phyloP scores from a whole-genome alignment of 2,113 vertebrate species.

The Hyla sarda region DNA sequence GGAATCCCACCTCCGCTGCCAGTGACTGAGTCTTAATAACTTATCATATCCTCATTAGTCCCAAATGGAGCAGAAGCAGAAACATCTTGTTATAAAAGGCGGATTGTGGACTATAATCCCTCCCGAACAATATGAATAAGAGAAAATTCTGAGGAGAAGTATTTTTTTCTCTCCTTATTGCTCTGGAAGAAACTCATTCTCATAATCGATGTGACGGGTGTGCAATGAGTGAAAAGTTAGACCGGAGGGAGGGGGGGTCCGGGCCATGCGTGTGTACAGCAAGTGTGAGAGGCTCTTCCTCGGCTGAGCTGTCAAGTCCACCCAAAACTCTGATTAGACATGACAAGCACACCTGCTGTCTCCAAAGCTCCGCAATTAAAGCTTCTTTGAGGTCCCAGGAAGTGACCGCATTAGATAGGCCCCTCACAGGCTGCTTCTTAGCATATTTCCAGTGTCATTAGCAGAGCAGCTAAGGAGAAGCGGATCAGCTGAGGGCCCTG shows the following conservation, averaged over 20 bases:
- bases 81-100: conserved; percentile 38
- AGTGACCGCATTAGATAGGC: conserved; percentile 67
- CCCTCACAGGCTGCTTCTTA: conserved; percentile 68
- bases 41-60: conserved; percentile 37
- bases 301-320: conserved; percentile 63
- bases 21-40: conserved; percentile 33
- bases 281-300: conserved; percentile 57
- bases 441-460: conserved; percentile 74
- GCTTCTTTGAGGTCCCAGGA: conserved; percentile 70
- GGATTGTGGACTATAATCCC: conserved; percentile 64
- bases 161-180: conserved; percentile 78
- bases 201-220: conserved; percentile 93
- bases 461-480: conserved; percentile 65
- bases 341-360: conserved; percentile 86
- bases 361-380: conserved; percentile 75
- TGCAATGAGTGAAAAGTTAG: conserved; percentile 76
- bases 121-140: conserved; percentile 59
- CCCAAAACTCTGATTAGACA: conserved; percentile 75
- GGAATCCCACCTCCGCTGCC: not conserved
- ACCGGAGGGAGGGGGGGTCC: conserved; percentile 54
- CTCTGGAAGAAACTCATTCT: conserved; percentile 79
- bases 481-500: conserved; percentile 68
- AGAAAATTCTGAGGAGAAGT: conserved; percentile 70
- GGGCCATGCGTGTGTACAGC: conserved; percentile 60
- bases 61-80: conserved; percentile 1